Percentiles rank a stretch among this genome's conserved stretches.
These are phyloP conservation scores for Allolobophora icterica DNA, from an alignment of 2,888 invertebrate species.

Conservation along the genomic window DNA sequence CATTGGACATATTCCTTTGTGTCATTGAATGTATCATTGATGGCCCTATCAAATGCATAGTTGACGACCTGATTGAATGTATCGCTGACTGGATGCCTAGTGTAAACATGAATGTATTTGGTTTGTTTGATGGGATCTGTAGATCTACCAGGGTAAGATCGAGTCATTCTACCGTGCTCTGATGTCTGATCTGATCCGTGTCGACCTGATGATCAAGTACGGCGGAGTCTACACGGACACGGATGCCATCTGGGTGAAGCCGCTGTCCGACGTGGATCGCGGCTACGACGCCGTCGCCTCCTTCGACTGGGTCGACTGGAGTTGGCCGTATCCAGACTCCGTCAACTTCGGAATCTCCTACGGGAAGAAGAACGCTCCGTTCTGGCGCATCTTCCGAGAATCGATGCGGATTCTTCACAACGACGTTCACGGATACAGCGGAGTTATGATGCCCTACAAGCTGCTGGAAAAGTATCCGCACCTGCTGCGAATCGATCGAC, in stretches of 20 bases:
- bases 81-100: neutral
- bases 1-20: too few relatives aligned
- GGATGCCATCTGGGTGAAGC: constrained; percentile 59
- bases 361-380: constrained; percentile 50
- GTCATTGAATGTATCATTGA: neutral
- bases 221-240: constrained; percentile 63
- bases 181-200: constrained; percentile 59
- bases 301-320: constrained; percentile 57
- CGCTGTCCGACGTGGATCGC: constrained; percentile 51
- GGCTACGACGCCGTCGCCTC: constrained; percentile 57
- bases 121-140: neutral
- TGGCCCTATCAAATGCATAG: neutral
- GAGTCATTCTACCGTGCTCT: constrained; percentile 53
- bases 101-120: neutral
- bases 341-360: constrained; percentile 51
- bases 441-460: constrained; percentile 51
- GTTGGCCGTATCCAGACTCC: constrained; percentile 49
- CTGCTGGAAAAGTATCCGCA: constrained; percentile 54
- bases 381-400: constrained; percentile 50
- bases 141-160: constrained; percentile 50
- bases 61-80: neutral
- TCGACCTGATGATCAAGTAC: constrained; percentile 59
- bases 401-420: constrained; percentile 50
- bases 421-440: constrained; percentile 49
- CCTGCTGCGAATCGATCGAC: constrained; percentile 54